Evolutionary conservation across 2,888 invertebrate genomes (phyloP).

Genomic region (Alloplasta piceator): DNA sequence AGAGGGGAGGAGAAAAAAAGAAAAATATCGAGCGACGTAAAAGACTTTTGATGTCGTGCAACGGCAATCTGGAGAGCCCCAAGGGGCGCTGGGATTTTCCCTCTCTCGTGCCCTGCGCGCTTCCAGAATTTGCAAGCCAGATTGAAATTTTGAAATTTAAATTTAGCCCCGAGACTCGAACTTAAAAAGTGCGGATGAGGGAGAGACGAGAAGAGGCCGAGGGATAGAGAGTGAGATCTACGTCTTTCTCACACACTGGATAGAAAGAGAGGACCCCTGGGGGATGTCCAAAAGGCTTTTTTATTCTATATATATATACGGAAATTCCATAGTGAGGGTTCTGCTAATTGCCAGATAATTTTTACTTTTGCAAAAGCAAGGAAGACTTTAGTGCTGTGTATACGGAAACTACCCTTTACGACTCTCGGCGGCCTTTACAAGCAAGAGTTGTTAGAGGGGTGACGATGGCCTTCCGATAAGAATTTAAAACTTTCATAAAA

Average conservation of each 20-base stretch:
- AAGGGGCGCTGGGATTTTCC: constrained; percentile 66
- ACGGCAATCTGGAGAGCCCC: constrained; percentile 78
- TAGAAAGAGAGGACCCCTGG: constrained; percentile 36
- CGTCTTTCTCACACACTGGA: constrained; percentile 30
- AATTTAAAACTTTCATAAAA: constrained; percentile 28
- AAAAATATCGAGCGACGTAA: constrained; percentile 75
- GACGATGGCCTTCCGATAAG: constrained; percentile 10
- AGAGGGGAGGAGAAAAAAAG: constrained; percentile 62
- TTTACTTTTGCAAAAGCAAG: constrained; percentile 58
- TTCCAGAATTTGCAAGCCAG: constrained; percentile 84
- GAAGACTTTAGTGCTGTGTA: constrained; percentile 9
- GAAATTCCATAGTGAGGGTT: constrained; percentile 32
- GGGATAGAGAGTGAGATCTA: constrained; percentile 6
- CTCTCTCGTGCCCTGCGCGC: constrained; percentile 58
- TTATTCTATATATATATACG: constrained; percentile 21
- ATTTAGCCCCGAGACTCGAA: constrained; percentile 81
- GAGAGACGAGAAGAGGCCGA: constrained; percentile 73
- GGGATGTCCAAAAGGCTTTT: constrained; percentile 26
- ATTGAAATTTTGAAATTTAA: constrained; percentile 85
- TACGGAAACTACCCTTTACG: background rate
- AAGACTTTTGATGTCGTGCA: constrained; percentile 81
- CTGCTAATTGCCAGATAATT: constrained; percentile 81
- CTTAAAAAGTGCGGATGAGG: constrained; percentile 79
- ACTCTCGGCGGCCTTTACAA: constrained; percentile 11
- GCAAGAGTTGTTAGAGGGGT: background rate